Evolutionary conservation across 2,797 vertebrate species (phyloP).

Genomic region (Sylvia borin): DNA sequence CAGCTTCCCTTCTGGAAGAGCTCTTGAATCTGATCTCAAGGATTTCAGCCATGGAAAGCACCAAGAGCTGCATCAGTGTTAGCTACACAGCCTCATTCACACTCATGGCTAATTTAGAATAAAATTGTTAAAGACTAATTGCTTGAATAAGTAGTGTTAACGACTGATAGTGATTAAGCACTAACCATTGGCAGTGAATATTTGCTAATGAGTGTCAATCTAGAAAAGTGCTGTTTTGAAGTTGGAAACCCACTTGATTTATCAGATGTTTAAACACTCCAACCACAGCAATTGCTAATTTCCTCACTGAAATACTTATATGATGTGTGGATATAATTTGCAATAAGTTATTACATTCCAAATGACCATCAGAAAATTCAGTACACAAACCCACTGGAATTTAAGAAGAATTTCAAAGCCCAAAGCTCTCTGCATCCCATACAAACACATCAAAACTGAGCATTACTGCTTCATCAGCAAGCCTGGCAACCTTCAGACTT

Average conservation of each 20-base stretch:
- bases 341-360: not conserved
- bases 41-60: not conserved
- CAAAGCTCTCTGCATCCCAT: not conserved
- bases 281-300: not conserved
- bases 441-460: not conserved
- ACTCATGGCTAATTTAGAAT: not conserved
- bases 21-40: not conserved
- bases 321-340: not conserved
- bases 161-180: not conserved
- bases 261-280: not conserved
- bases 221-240: constrained; percentile 6
- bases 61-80: not conserved
- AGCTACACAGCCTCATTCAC: not conserved
- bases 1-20: not conserved
- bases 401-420: not conserved
- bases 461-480: not conserved
- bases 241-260: not conserved
- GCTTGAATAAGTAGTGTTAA: not conserved
- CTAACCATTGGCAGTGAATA: not conserved
- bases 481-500: not conserved
- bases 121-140: not conserved
- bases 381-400: not conserved
- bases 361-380: not conserved
- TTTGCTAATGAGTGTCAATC: constrained; percentile 19
- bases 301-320: not conserved